Evolutionary conservation across 1,140 invertebrate genomes (phyloP), one percentile per base, ranked within the genome.

Genomic region (Maniola jurtina): DNA sequence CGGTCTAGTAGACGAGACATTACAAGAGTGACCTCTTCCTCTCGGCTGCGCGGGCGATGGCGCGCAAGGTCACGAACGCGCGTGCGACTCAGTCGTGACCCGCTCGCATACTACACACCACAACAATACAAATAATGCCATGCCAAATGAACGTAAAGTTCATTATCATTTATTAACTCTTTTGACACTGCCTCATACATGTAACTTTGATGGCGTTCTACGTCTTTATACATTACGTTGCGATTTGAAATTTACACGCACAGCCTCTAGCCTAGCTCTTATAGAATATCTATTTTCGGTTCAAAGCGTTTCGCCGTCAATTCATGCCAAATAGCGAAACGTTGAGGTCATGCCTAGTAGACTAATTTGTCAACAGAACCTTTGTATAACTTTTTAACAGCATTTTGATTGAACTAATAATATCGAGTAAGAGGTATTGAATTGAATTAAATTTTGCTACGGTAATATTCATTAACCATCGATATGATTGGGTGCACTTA

Each of bases 51-150:
- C 80, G 73, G 54, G 14, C 58, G 58, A 52, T 52, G 38, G 66
- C 84, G 76, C 81, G 84, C 86, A 89, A 89, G 86, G 86, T 89
- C 86, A 89, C 83, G 86, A 87, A 82, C 86, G 82, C 84, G 84
- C 86, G 86, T 89, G 84, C 84, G 80, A 77, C 68, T 76, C 70
- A 79, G 77, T 88, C 84, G 86, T 88, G 86, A 89, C 84, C 86
- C 80, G 82, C 73, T 79, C 81, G 78, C 77, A 73, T 71, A 77
- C 73, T 67, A 59, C 70, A 65, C 61, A 34, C 68, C 66, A 66
- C 61, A 64, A 66, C 62, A 73, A 61, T 65, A 70, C 77, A 61
- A 86, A 74, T 77, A 63, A 80, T 67, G 75, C 75, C 71, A 75
- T 68, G 68, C 42, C 57, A 68, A 70, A 64, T 68, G 57, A 50